Conservation (phyloP, 2,113 vertebrate genomes). For the Psittacus erithacus region DNA sequence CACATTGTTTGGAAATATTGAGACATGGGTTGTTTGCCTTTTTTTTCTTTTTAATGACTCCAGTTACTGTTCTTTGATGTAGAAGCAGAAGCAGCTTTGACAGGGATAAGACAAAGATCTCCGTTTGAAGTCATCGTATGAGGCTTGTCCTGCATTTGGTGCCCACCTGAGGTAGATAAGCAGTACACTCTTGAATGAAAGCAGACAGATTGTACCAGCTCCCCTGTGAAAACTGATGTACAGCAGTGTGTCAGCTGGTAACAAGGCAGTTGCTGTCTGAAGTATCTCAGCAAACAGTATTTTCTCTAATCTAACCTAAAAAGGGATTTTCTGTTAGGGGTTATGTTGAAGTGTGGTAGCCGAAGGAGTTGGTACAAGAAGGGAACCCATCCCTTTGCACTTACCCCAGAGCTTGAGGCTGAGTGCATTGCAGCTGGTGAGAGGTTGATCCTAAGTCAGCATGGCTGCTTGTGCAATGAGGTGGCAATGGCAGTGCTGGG, state of each 20-base stretch:
- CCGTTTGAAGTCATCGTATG: neutral
- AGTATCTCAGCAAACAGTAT: neutral
- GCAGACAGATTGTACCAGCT: neutral
- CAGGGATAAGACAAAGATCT: neutral
- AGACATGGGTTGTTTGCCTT: neutral
- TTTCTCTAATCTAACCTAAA: conserved; percentile 6
- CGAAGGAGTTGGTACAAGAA: neutral
- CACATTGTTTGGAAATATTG: neutral
- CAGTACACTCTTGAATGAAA: neutral
- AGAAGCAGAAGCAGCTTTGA: neutral
- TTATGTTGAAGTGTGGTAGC: neutral
- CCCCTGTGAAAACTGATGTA: neutral
- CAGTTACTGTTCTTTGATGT: neutral
- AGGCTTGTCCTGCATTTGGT: neutral
- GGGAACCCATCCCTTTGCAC: neutral
- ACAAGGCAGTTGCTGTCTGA: neutral
- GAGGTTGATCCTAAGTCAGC: neutral
- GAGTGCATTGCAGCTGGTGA: neutral
- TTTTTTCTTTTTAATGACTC: neutral
- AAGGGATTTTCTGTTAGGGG: neutral
- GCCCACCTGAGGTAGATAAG: neutral
- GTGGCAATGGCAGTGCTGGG: neutral
- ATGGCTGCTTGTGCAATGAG: neutral
- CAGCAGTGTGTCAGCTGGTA: neutral
- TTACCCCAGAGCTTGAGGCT: neutral